Evolutionary conservation across 2,888 invertebrate genomes (phyloP), one percentile per base, ranked within the genome.

Genomic region (Celastrina argiolus): DNA sequence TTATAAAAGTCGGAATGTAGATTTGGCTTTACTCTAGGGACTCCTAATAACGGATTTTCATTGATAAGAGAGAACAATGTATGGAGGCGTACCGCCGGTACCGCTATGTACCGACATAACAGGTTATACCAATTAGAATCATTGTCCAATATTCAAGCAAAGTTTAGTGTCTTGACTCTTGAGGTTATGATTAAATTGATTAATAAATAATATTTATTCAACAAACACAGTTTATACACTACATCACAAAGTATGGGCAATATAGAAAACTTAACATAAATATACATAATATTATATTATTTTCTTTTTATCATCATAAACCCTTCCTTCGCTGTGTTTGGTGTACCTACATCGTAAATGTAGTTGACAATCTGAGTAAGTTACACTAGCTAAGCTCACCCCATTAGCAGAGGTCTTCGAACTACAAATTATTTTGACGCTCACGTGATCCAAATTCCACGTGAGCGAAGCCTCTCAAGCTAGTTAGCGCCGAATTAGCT

Each of bases 41-140:
- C 67, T 69, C 66, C 69, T 61, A 69, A 51, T 70, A 70, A 72
- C 71, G 70, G 70, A 22, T 7, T 18, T n/a, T 65, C 68, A 72
- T 72, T 73, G 69, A 70, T 68, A 64, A 41, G 14, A 22, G 51
- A 56, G 56, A 61, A 68, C 67, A 71, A 56, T 63, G 63, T 63
- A 63, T 64, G 51, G 56, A 67, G 67, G 64, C 59, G 66, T 58
- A 58, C 42, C 41, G 65, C 66, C 56, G 58, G 67, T 41, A 61
- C 51, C 51, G 51, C 51, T 51, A 51, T 26, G 51, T 51, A 51
- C 12, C 22, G 22, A 51, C 14, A 45, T 18, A 51, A 51, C 22
- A 51, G 51, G 22, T 51, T 12, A 16, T 51, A 51, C 51, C 5
- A 26, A 22, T 26, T 51, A 18, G 8, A 22, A 51, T 10, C 42